These are phyloP conservation scores for Odiellus spinosus DNA, from an alignment of 2,888 invertebrate species.

Conservation along the genomic window DNA sequence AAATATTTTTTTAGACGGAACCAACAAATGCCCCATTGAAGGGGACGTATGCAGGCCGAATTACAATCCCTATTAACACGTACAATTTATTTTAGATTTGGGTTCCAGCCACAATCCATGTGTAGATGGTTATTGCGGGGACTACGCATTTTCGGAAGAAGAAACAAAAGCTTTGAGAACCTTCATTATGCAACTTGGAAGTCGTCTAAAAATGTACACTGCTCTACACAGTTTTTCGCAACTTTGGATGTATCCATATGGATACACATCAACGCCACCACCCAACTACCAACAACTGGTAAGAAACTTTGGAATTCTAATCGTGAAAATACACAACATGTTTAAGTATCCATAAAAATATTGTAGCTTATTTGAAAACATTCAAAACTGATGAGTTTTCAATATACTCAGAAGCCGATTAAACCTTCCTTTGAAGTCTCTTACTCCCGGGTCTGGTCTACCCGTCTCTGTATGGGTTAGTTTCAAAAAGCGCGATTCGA, in stretches of 20 bases:
- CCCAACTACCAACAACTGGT: constrained; percentile 12
- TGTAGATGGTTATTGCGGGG: constrained; percentile 18
- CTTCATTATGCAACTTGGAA: constrained; percentile 7
- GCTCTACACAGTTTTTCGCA: constrained; percentile 17
- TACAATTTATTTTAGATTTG: constrained; percentile 6
- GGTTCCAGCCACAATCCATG: constrained; percentile 19
- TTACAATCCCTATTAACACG: background rate
- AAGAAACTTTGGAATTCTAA: constrained; percentile 2
- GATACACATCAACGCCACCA: constrained; percentile 9
- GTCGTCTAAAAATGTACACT: constrained; percentile 14
- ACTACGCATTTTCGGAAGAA: constrained; percentile 19
- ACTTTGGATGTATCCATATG: constrained; percentile 19
- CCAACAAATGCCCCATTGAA: too few species aligned
- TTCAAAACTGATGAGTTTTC: too few species aligned
- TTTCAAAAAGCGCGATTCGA: too few species aligned
- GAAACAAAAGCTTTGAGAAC: constrained; percentile 17
- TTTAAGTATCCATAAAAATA: too few species aligned
- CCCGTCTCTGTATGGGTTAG: too few species aligned
- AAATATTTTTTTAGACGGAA: too few species aligned
- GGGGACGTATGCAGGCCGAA: too few species aligned
- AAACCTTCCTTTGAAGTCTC: too few species aligned
- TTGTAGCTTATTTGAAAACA: too few species aligned
- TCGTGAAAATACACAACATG: too few species aligned
- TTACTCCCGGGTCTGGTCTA: too few species aligned
- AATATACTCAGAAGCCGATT: too few species aligned